Evolutionary conservation across 1,140 invertebrate genomes (phyloP).

Genomic region (Popillia japonica): DNA sequence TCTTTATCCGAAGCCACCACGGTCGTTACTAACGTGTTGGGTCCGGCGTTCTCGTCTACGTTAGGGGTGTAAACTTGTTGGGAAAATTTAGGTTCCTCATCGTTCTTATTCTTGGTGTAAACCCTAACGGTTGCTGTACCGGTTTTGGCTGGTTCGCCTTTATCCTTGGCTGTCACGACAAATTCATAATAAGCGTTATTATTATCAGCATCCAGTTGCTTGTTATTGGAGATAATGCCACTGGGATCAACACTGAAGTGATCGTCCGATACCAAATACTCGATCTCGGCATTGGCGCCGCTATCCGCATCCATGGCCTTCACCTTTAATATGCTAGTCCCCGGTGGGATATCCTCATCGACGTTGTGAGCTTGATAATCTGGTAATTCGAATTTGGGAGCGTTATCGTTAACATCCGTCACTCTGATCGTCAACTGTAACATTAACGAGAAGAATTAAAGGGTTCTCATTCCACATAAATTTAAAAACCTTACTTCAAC

Average conservation of each 20-base stretch:
- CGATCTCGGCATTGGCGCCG: constrained; percentile 92
- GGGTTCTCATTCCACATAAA: too few relatives aligned
- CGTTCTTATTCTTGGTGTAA: constrained; percentile 96
- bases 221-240: constrained; percentile 92
- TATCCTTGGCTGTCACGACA: constrained; percentile 90
- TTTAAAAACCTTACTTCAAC: constrained; percentile 77
- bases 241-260: constrained; percentile 92
- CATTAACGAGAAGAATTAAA: constrained; percentile 35
- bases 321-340: constrained; percentile 89
- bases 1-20: constrained; percentile 96
- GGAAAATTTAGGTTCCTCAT: constrained; percentile 95
- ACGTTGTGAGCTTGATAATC: constrained; percentile 96
- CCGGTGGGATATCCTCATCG: constrained; percentile 90
- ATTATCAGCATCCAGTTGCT: constrained; percentile 92
- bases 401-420: constrained; percentile 95
- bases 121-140: constrained; percentile 91
- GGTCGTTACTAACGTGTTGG: constrained; percentile 92
- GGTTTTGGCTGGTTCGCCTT: constrained; percentile 90
- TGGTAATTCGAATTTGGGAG: constrained; percentile 92
- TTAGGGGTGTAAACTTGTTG: constrained; percentile 96
- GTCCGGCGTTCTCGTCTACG: constrained; percentile 94
- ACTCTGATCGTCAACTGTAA: constrained; percentile 86
- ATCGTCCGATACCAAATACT: constrained; percentile 89
- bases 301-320: constrained; percentile 93
- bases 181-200: constrained; percentile 97